Conservation (phyloP, 2,797 vertebrate species). For the Echeneis naucrates region DNA sequence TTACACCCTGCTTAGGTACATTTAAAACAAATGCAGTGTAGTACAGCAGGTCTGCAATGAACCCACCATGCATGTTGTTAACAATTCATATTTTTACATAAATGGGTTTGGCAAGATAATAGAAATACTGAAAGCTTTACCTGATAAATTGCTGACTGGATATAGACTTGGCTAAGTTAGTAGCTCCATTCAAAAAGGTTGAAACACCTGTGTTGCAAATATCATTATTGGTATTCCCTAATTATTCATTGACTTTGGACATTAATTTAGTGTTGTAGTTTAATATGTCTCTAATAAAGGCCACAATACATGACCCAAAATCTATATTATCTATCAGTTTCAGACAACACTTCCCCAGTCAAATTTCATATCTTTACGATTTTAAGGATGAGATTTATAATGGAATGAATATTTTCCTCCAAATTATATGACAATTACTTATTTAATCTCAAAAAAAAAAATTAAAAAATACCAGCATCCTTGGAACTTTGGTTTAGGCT, state of each 20-base stretch:
- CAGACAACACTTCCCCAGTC: conserved; percentile 31
- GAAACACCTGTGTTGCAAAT: neutral
- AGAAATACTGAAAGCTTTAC: neutral
- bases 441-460: conserved; percentile 8
- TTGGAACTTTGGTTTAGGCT: neutral
- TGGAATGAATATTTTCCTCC: conserved; percentile 1
- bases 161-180: neutral
- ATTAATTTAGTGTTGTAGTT: conserved; percentile 46
- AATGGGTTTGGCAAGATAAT: neutral
- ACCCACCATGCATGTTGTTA: neutral
- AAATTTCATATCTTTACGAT: conserved; percentile 63
- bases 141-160: neutral
- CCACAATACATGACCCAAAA: neutral
- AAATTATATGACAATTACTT: conserved; percentile 2
- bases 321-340: neutral
- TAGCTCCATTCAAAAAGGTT: neutral
- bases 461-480: neutral
- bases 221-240: neutral
- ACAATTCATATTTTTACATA: neutral
- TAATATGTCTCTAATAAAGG: conserved; percentile 4
- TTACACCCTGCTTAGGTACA: neutral
- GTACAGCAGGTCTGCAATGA: neutral
- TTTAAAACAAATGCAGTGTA: neutral
- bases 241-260: conserved; percentile 1
- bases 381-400: conserved; percentile 10